Base-by-base conservation (phyloP, 2,113 vertebrate genomes). In the Anolis sagrei region DNA sequence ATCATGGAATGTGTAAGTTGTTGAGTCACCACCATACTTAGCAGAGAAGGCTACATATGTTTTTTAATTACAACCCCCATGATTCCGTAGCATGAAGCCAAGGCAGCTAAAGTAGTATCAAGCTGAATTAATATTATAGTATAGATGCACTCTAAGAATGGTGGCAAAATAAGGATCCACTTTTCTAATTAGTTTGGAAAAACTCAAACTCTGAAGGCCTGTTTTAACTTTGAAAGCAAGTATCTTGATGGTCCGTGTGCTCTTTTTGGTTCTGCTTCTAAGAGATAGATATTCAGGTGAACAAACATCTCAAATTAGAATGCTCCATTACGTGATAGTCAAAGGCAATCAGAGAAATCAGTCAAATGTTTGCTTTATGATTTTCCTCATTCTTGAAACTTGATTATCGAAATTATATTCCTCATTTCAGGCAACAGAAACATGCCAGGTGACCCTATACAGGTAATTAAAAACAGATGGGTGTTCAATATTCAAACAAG, bases 351-450 rank as follows among this genome's bases (percentile, higher is more conserved):
- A 70, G 49, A 66, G 75, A 87, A 89, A 83, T 77, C 25, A 11
- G 76, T 78, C 76, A 70, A 77, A 16, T n/a, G 86, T 29, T 61
- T 74, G 58, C 49, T 82, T 80, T 82, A 68, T 84, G 23, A 54
- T 89, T 83, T 4, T 61, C 34, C 75, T 89, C 64, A 84, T 76
- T 23, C 14, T 84, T 76, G 72, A 89, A 82, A 91, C 32, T 0
- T 0, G 32, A 29, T 79, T 32, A 83, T 25, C 83, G 85, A 89
- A 86, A 5, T 79, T 66, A 10, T 70, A 6, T 29, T 73, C 5
- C 76, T 88, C 21, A 54, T 81, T 89, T 87, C 62, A 80, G 81
- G 49, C 7, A 73, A 66, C 23, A 86, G 81, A 90, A 93, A 81
- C 25, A 86, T 86, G 54, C 36, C 54, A 7, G 48, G n/a, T 76